Conservation (phyloP, 2,113 vertebrate genomes). For the Crotalus helleri region DNA sequence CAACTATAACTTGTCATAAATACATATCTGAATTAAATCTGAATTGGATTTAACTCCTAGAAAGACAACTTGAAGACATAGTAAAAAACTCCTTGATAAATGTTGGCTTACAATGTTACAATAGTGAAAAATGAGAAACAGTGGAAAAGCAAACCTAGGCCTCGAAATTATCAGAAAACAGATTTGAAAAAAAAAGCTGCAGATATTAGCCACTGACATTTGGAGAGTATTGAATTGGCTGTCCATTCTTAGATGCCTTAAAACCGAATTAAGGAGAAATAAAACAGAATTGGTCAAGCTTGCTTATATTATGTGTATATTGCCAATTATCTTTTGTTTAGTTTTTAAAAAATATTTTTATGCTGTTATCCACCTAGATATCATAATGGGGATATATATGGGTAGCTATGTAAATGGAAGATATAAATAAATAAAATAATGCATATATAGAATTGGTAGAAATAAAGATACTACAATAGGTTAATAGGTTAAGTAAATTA, state of each 20-base stretch:
- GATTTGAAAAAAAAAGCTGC: neutral
- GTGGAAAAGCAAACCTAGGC: neutral
- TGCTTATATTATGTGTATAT: neutral
- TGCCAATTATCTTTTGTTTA: neutral
- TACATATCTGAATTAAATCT: neutral
- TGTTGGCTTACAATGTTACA: neutral
- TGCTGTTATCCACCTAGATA: neutral
- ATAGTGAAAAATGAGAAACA: neutral
- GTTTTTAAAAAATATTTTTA: neutral
- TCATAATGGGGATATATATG: neutral
- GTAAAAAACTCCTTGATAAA: neutral
- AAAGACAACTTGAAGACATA: neutral
- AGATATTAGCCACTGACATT: neutral
- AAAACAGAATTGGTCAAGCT: neutral
- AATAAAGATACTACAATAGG: neutral
- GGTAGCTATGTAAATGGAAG: neutral
- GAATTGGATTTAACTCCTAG: neutral
- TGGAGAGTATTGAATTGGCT: neutral
- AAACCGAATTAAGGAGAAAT: neutral
- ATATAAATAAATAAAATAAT: neutral
- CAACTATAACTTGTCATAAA: neutral
- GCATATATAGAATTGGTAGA: neutral
- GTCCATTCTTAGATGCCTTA: neutral
- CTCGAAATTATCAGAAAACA: neutral
- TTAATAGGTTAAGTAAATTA: neutral